Evolutionary conservation across 2,888 invertebrate species (phyloP).

Genomic region (Mimas tiliae): DNA sequence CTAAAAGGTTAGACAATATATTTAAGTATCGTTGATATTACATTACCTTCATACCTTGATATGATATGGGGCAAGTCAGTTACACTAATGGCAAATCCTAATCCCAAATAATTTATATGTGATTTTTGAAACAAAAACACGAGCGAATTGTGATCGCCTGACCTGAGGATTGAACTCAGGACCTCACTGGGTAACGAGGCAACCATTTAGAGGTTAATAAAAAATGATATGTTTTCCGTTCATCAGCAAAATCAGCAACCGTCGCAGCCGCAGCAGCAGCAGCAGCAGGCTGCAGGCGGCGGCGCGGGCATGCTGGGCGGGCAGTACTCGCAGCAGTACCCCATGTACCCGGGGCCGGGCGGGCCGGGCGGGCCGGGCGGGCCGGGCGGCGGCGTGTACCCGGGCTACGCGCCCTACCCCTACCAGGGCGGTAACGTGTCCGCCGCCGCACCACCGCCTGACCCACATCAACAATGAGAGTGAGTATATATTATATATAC

Average conservation of each 20-base stretch:
- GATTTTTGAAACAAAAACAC: too few relatives aligned
- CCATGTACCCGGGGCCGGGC: conserved; percentile 65
- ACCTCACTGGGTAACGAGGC: too few relatives aligned
- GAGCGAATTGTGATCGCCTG: too few relatives aligned
- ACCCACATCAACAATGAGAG: conserved; percentile 66
- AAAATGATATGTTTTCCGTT: too few relatives aligned
- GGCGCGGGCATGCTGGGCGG: conserved; percentile 46
- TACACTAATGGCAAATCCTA: too few relatives aligned
- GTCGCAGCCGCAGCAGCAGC: conserved; percentile 35
- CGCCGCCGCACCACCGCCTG: conserved; percentile 46
- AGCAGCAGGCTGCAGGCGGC: conserved; percentile 36
- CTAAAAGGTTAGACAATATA: too few relatives aligned
- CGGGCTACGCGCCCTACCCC: conserved; percentile 61
- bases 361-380: conserved; percentile 46
- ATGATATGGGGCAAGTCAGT: too few relatives aligned
- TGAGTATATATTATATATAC: conserved; percentile 39
- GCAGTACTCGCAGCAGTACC: conserved; percentile 62
- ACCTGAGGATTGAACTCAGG: too few relatives aligned
- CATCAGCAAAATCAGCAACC: conserved; percentile 28
- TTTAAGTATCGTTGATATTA: too few relatives aligned
- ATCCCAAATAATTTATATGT: too few relatives aligned
- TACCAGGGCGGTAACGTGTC: conserved; percentile 54
- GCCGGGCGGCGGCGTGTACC: conserved; percentile 61
- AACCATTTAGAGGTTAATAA: too few relatives aligned
- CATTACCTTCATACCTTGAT: too few relatives aligned